Evolutionary conservation across 2,797 vertebrate genomes (phyloP).

Genomic region (Perdix hodgsoniae): DNA sequence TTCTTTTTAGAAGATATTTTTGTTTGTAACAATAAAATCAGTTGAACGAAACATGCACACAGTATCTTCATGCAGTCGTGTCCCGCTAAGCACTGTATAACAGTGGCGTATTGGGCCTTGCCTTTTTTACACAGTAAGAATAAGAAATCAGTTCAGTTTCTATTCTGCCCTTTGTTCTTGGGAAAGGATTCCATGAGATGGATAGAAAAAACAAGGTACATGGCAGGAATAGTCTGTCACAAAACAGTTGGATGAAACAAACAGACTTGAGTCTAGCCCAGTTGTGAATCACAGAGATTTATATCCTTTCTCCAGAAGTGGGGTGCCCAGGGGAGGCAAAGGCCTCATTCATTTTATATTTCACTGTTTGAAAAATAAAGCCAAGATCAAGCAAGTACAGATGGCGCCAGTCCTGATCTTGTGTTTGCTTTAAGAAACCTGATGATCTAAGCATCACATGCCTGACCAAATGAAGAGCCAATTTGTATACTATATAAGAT

Average conservation of each 20-base stretch:
- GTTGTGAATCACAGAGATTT: not conserved
- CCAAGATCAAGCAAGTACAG: not conserved
- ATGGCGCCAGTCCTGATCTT: not conserved
- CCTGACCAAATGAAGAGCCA: not conserved
- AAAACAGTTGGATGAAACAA: not conserved
- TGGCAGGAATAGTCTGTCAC: not conserved
- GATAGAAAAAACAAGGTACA: not conserved
- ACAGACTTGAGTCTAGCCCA: not conserved
- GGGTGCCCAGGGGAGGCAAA: not conserved
- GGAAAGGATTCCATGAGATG: not conserved
- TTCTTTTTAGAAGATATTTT: not conserved
- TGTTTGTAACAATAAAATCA: not conserved
- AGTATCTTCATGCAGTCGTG: not conserved
- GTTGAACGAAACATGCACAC: not conserved
- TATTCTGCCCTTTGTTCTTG: not conserved
- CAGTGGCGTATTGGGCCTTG: not conserved
- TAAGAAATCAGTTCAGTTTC: not conserved
- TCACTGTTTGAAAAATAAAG: not conserved
- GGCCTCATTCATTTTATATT: not conserved
- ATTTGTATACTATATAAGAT: accelerated
- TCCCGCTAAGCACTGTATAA: not conserved
- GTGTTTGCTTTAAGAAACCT: not conserved
- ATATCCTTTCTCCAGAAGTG: not conserved
- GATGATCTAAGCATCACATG: not conserved
- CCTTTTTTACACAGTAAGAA: not conserved